Evolutionary conservation across 1,140 invertebrate species (phyloP), one percentile per base, ranked within the genome.

Genomic region (Lutraria rhynchaena): DNA sequence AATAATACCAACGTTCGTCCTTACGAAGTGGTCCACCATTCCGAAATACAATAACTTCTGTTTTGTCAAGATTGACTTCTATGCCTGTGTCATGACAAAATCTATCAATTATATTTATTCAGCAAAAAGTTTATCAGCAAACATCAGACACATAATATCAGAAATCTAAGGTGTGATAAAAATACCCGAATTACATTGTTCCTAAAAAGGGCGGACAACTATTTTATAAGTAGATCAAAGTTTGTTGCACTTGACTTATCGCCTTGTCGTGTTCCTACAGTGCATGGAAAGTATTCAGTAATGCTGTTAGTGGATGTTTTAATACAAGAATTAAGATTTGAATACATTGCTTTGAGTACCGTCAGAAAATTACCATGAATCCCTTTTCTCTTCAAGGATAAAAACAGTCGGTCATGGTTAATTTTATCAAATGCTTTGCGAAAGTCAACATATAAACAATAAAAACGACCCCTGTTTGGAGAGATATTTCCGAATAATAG

Each of bases 391-490:
- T n/a, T 13, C 17, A 70, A 19, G 11, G 17, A 46, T 17, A 70
- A 13, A 13, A 70, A 81, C 57, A 71, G 29, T 41, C 61, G 61
- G 41, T 17, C 4, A 24, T 69, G 37, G 22, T 80, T 70, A 5
- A 71, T 63, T 22, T 61, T 61, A 41, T 81, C 69, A 74, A 74
- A 74, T 1, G 69, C 70, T 31, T 74, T 74, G 19, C 24, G 22
- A 61, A 82, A 82, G 57, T 82, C 80, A 11, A 82, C 57, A 57
- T 73, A 74, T 29, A 73, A 33, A 67, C 55, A 71, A 33, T 73
- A 63, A 51, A 81, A 65, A 17, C 51, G 15, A n/a, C 76, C 76
- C 65, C 37, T 69, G 44, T 60, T 80, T 65, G 19, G 60, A 70
- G 13, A 70, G 61, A 60, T 80, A 80, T 41, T 80, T 80, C 22